Base-by-base conservation (phyloP, 2,797 vertebrate species). In the Leucoraja ocellata region DNA sequence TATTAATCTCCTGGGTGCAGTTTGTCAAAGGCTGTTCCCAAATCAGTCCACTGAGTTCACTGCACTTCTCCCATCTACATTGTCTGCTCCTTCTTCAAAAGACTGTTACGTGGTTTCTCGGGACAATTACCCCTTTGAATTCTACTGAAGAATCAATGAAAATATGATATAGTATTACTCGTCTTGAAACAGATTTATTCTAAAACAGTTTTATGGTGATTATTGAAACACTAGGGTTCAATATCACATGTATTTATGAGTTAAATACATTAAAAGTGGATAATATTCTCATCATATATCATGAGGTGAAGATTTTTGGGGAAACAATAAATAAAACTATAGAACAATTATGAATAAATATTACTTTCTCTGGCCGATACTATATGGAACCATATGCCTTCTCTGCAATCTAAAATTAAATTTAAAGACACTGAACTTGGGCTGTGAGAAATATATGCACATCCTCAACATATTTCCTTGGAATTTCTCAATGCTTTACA, bases 1-100 rank as follows among this genome's bases (percentile, higher is more conserved):
- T 65, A 86, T 86, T 86, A 32, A 86, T 65, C 83, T 86, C 83
- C 83, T 65, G 61, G 58, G 83, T 86, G 13, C 18, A 86, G 58
- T 86, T 86, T 86, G 83, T 86, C 58, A 86, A 65, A 2, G 58
- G 58, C 58, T 86, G 61, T 86, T n/a, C 58, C 83, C 5, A 81
- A 81, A 39, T 81, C 79, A 9, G 58, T 14, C 4, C 28, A 63
- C 83, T 86, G n/a, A n/a, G 14, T 28, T 86, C 58, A 86, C 58
- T 86, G 83, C 25, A 83, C 2, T 86, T 63, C 58, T 86, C 58
- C 61, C 61, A 18, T 86, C 28, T 61, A 86, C 28, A 16, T 32
- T 86, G 61, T 86, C 28, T 63, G 61, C 14, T 86, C n/a, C 83
- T 86, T 86, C 58, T 61, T 65, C 83, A 65, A 86, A 71, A 65